Conservation (phyloP, 1,140 invertebrate species). For the Drosophila rhopaloa region DNA sequence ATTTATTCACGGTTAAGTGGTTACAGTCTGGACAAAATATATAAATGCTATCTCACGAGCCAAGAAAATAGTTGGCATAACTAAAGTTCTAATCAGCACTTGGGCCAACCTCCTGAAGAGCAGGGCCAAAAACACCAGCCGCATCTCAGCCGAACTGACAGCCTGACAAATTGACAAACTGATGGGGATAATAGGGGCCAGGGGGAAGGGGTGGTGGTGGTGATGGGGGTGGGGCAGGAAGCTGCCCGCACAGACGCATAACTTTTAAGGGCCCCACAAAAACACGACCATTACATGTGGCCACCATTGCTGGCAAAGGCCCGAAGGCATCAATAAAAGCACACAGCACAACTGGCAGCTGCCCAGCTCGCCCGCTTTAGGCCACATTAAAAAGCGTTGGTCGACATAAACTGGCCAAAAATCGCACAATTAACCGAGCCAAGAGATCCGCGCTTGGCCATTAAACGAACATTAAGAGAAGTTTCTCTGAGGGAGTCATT, state of each 20-base stretch:
- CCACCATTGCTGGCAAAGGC: conserved; percentile 41
- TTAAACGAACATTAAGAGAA: conserved; percentile 68
- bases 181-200: conserved; percentile 11
- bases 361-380: neutral
- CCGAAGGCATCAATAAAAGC: conserved; percentile 76
- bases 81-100: conserved; percentile 25
- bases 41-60: neutral
- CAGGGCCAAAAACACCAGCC: conserved; percentile 11
- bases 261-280: conserved; percentile 68
- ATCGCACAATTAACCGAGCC: conserved; percentile 74
- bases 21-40: neutral
- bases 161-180: conserved; percentile 56
- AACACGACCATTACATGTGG: conserved; percentile 78
- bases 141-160: conserved; percentile 24
- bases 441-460: conserved; percentile 50
- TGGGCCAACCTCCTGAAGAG: conserved; percentile 1
- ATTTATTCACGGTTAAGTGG: neutral
- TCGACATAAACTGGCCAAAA: conserved; percentile 72
- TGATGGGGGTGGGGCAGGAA: neutral
- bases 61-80: conserved; percentile 18
- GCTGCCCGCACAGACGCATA: conserved; percentile 56
- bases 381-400: conserved; percentile 68
- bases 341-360: conserved; percentile 32
- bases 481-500: conserved; percentile 8
- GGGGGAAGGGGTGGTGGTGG: neutral